phyloP scores from a whole-genome alignment of 92 coral and sea anemone species.

The Siderastrea radians region DNA sequence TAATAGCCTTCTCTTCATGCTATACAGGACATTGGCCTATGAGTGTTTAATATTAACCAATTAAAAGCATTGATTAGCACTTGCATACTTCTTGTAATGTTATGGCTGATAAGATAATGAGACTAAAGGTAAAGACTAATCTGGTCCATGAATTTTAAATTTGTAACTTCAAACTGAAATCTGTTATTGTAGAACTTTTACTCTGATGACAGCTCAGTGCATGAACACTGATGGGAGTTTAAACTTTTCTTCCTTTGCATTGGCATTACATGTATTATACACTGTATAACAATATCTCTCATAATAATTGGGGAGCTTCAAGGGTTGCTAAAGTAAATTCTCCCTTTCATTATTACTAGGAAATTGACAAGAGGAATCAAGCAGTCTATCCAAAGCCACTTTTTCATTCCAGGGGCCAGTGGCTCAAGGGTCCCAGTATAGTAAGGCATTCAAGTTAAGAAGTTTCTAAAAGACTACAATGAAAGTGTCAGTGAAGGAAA shows the following conservation, averaged over 20 bases:
- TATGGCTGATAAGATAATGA: not conserved
- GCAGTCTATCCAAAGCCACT: not conserved
- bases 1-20: not conserved
- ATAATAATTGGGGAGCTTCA: not conserved
- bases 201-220: not conserved
- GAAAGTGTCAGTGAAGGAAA: not conserved
- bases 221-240: not conserved
- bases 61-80: not conserved
- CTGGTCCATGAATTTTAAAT: not conserved
- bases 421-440: not conserved
- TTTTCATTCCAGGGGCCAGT: not conserved
- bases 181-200: not conserved
- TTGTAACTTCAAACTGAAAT: not conserved
- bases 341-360: not conserved
- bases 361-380: not conserved
- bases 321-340: not conserved
- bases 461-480: not conserved
- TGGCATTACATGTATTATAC: not conserved
- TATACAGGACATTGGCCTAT: constrained; percentile 4
- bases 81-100: not conserved
- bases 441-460: no score
- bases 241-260: not conserved
- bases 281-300: not conserved
- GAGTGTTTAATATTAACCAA: no score
- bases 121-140: not conserved